Evolutionary conservation across 2,113 vertebrate species (phyloP).

Genomic region (Tonatia bakeri): DNA sequence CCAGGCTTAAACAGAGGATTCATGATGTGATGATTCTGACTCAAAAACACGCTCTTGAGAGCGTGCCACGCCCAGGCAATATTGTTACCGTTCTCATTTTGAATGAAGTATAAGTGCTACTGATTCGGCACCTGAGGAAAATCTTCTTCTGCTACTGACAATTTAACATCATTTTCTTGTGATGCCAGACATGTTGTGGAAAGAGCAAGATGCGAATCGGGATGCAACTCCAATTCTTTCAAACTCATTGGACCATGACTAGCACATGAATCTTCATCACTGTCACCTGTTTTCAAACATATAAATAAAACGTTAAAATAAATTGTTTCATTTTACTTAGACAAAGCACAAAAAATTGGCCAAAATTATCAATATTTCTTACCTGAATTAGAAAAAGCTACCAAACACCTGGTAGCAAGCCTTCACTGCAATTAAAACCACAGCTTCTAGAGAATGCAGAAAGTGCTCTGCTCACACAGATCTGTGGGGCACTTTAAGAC

Average conservation of each 20-base stretch:
- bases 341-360: conserved; percentile 16
- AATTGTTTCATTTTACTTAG: background rate
- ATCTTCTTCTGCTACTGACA: conserved; percentile 32
- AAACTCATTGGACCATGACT: conserved; percentile 80
- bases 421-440: conserved; percentile 5
- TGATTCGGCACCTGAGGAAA: conserved; percentile 76
- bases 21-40: background rate
- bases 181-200: conserved; percentile 31
- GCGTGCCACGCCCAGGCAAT: background rate
- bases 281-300: conserved; percentile 63
- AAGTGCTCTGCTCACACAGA: background rate
- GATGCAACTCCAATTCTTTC: conserved; percentile 73
- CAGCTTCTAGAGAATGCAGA: background rate
- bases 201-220: conserved; percentile 30
- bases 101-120: conserved; percentile 28
- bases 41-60: background rate
- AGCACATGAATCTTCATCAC: conserved; percentile 60
- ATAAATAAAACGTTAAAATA: background rate
- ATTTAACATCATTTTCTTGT: conserved; percentile 38
- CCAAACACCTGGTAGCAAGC: background rate
- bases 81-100: background rate
- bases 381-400: background rate
- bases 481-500: background rate
- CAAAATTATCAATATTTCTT: conserved; percentile 14
- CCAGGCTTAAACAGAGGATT: background rate